phyloP scores from a whole-genome alignment of 1,140 invertebrate genomes.

The Caenorhabditis tropicalis region DNA sequence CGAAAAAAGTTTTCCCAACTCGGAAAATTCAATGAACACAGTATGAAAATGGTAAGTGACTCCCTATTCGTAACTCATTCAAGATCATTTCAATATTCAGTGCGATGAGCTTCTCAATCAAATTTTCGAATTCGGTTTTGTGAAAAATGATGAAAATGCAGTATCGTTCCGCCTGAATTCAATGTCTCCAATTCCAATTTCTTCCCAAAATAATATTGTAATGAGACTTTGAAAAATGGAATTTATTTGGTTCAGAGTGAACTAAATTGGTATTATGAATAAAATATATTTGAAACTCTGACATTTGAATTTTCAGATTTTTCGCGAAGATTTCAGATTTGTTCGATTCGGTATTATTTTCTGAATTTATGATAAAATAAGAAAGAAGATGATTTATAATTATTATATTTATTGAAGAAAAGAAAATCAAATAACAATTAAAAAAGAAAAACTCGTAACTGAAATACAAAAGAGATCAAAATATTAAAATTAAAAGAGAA shows the following conservation, averaged over 20 bases:
- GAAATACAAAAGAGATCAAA: background rate
- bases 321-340: no score
- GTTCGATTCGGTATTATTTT: no score
- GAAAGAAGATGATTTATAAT: background rate
- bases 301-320: no score
- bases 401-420: constrained; percentile 18
- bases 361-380: no score
- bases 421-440: background rate
- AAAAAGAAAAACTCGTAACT: background rate
- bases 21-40: constrained; percentile 13
- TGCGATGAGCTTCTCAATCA: constrained; percentile 5
- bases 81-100: background rate
- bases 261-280: no score
- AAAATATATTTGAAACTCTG: no score
- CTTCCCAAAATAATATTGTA: constrained; percentile 5
- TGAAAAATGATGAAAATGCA: constrained; percentile 13
- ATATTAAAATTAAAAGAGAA: no score
- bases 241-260: background rate
- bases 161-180: background rate
- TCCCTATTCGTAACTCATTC: no score
- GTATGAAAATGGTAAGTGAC: background rate
- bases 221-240: background rate
- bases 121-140: background rate
- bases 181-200: background rate
- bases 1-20: constrained; percentile 6